Base-by-base conservation (phyloP, 2,888 invertebrate species). In the Drosophila quinaria region DNA sequence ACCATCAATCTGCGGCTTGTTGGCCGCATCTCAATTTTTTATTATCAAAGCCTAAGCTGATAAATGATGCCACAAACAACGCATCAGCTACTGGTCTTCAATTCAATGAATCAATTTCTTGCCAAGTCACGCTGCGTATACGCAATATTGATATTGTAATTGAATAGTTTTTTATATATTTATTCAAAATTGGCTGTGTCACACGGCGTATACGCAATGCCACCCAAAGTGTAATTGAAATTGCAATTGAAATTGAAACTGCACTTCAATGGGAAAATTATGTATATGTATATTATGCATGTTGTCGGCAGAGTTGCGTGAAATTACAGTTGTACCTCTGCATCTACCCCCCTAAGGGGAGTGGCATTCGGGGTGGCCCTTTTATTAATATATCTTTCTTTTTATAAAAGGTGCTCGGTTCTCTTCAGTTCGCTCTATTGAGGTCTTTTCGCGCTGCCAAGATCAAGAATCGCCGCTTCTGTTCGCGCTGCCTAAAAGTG, bases 1-100 rank as follows among this genome's bases (percentile, higher is more conserved):
- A 55, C 75, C 70, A 88, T 90, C 88, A 89, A 90, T 90, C 90
- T 86, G 75, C 60, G 65, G 71, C 73, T 80, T 76, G 77, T 79
- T 85, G 56, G 55, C 54, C 31, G 49, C 60, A 35, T 76, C 64
- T 76, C 64, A 60, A 56, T 51, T 66, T 56, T 5, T 56, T 44
- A 46, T 50, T 51, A 62, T 41, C 47, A 39, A 44, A 17, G 41
- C 17, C 25, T 17, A 11, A 46, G 58, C 60, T 84, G 87, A 87
- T 78, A 76, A 80, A 80, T 80, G 71, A 68, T 75, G 62, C 56
- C 60, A 31, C 39, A 52, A 35, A 44, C 35, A 17, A 22, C 54
- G 19, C 17, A 46, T 17, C 33, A n/a, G 78, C 78, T 69, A 80
- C 78, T 80, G 68, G 68, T 51, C 41, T 71, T 31, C 22, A n/a